These are phyloP conservation scores for Ceratitis capitata DNA, from an alignment of 1,140 invertebrate genomes.

Conservation along the genomic window DNA sequence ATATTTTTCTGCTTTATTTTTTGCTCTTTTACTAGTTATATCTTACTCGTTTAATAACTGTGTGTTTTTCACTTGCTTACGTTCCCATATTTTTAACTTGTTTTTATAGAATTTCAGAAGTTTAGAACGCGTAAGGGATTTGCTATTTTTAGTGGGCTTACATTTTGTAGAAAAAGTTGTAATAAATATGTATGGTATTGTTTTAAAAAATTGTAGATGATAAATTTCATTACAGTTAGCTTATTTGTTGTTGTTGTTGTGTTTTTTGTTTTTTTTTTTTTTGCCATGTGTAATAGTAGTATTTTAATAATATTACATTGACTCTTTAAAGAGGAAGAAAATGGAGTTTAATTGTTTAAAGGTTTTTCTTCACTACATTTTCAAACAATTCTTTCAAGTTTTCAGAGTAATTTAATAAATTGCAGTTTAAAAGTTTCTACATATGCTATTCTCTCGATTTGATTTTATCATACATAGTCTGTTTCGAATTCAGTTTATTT, in stretches of 20 bases:
- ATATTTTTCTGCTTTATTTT: neutral
- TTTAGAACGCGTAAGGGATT: slow-evolving; percentile 14
- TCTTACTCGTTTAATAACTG: neutral
- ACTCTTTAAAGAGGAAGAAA: slow-evolving; percentile 1
- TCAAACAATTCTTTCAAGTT: no score
- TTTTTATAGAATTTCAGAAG: neutral
- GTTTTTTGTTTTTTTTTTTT: neutral
- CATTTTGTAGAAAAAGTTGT: slow-evolving; percentile 14
- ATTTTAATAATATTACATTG: neutral
- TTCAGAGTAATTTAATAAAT: neutral
- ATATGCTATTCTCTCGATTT: neutral
- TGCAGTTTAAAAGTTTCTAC: neutral
- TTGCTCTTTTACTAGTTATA: neutral
- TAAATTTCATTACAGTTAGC: neutral
- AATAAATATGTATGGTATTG: slow-evolving; percentile 17
- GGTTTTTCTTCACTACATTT: neutral
- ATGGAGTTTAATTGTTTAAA: neutral
- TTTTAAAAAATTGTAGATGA: slow-evolving; percentile 27
- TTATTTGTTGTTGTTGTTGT: neutral
- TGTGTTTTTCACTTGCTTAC: neutral
- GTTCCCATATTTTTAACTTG: neutral
- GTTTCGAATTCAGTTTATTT: neutral
- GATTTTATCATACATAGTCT: neutral
- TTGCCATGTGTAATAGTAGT: neutral
- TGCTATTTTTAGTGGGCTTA: neutral